Evolutionary conservation across 2,113 vertebrate genomes (phyloP).

Genomic region (Chionodraco myersi): DNA sequence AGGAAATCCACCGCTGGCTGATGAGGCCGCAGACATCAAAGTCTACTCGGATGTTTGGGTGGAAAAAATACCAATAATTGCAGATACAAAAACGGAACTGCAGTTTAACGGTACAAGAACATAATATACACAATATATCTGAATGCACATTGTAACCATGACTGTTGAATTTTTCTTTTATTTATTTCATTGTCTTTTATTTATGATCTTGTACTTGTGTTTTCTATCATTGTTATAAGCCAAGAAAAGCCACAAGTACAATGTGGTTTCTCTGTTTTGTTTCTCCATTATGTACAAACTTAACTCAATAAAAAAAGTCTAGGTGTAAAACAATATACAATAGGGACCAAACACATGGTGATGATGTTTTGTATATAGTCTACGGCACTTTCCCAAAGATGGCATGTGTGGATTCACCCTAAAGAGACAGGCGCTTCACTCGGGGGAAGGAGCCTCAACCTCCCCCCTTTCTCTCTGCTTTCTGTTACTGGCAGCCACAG

Average conservation of each 20-base stretch:
- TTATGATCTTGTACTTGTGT: too few species aligned
- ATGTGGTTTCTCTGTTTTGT: conserved; percentile 18
- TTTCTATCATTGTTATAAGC: too few species aligned
- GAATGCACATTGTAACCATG: too few species aligned
- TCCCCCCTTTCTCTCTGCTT: conserved; percentile 28
- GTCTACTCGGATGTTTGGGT: conserved; percentile 19
- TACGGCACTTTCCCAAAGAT: neutral
- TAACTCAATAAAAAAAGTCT: neutral
- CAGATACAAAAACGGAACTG: conserved; percentile 27
- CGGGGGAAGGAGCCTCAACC: neutral
- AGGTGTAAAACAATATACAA: neutral
- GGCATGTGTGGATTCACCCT: neutral
- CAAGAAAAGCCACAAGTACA: conserved; percentile 11
- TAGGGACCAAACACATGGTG: neutral
- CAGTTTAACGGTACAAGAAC: conserved; percentile 42
- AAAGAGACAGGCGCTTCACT: neutral
- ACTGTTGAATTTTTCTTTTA: too few species aligned
- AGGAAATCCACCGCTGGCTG: conserved; percentile 53
- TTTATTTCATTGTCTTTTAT: too few species aligned
- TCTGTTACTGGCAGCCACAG: conserved; percentile 33
- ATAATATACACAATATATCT: neutral
- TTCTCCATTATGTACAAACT: too few species aligned
- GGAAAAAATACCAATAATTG: conserved; percentile 3
- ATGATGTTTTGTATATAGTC: neutral
- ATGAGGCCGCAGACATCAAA: conserved; percentile 57